Base-by-base conservation (phyloP, 2,113 vertebrate genomes). In the Motacilla alba region DNA sequence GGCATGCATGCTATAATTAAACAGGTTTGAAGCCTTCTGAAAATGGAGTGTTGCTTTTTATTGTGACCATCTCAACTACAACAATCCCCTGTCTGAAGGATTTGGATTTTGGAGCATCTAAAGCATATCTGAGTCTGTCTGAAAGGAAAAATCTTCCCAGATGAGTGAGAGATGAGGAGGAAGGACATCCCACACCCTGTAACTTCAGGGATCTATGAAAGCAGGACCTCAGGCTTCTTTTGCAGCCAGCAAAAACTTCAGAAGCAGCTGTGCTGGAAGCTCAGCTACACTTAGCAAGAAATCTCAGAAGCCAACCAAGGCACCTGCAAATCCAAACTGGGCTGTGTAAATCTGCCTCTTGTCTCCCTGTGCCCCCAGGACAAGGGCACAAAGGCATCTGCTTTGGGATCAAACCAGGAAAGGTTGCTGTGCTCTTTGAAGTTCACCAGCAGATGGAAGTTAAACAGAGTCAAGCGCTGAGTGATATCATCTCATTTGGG, bases 301-400 rank as follows among this genome's bases (percentile, higher is more conserved):
- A 41, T 11, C 82, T 77, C 76, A 70, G 59, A 23, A 7, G 6
- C 35, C 56, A 76, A 4, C 4, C 15, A 27, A 11, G 31, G 33
- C 49, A 58, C 18, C 31, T 39, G 21, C 37, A 86, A 63, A 26
- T 8, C 4, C 5, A 62, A 39, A 50, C 6, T 35, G 2, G n/a
- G 43, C 68, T 43, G 28, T 3, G 3, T 19, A 58, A 83, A 59
- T 35, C 44, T 3, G 3, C 31, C 41, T 55, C 39, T 46, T 24
- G 59, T 75, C 59, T 33, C 62, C 74, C 30, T 26, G 19, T 47
- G 35, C 39, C 44, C 53, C 14, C 31, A 11, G n/a, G 46, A 5
- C 19, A 23, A 30, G 3, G 4, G 24, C 19, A 43, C 21, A 14
- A 15, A 70, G 73, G 35, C 5, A 53, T 17, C 28, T 0, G 1